Evolutionary conservation across 2,888 invertebrate genomes (phyloP).

Genomic region (Caenorhabditis angaria): DNA sequence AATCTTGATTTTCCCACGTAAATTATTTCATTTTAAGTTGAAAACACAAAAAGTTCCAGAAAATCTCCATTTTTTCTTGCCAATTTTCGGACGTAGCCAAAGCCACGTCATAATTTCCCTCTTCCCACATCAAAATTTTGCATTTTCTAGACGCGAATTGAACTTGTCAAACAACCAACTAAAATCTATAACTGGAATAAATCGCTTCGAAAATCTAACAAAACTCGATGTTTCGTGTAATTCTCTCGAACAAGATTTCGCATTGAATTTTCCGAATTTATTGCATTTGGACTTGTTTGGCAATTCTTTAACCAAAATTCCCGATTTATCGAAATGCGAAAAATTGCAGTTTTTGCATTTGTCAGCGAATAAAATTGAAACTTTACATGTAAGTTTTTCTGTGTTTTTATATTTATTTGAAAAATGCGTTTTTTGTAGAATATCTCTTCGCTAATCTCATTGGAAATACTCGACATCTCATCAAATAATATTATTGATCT

Average conservation of each 20-base stretch:
- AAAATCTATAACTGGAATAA: not conserved
- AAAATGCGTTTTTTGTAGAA: conserved; percentile 6
- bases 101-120: not conserved
- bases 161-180: not conserved
- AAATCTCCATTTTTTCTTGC: too few species aligned
- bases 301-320: conserved; percentile 14
- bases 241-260: not conserved
- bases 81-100: too few species aligned
- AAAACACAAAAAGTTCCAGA: too few species aligned
- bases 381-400: conserved; percentile 17
- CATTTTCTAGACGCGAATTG: not conserved
- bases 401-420: not conserved
- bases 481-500: conserved; percentile 32
- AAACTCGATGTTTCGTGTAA: conserved; percentile 2
- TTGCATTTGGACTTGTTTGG: conserved; percentile 3
- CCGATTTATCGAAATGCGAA: conserved; percentile 26
- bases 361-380: conserved; percentile 19
- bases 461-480: conserved; percentile 17
- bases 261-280: conserved; percentile 1
- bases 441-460: not conserved
- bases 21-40: too few species aligned
- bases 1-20: too few species aligned
- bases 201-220: not conserved
- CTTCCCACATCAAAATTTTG: not conserved
- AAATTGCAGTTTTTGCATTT: conserved; percentile 11